Base-by-base conservation (phyloP, 2,888 invertebrate species). In the Aphrophora alni region DNA sequence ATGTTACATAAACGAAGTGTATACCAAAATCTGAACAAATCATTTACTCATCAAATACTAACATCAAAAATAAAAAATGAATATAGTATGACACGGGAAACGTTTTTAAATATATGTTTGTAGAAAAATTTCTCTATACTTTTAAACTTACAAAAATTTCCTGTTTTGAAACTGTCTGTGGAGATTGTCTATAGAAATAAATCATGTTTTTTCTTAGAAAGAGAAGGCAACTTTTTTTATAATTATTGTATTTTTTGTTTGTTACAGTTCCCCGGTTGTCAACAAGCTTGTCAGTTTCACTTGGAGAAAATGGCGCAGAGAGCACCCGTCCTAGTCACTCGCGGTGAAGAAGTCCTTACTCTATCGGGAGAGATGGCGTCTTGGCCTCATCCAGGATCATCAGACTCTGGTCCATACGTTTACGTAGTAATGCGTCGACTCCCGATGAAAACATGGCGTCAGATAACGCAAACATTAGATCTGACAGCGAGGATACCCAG, bases 211-310 rank as follows among this genome's bases (percentile, higher is more conserved):
- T n/a, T n/a, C n/a, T n/a, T n/a, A n/a, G n/a, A n/a, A n/a, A n/a
- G n/a, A n/a, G n/a, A n/a, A n/a, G n/a, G n/a, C n/a, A n/a, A n/a
- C n/a, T n/a, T n/a, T n/a, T n/a, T n/a, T n/a, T n/a, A n/a, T n/a
- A n/a, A n/a, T n/a, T n/a, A n/a, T n/a, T n/a, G 8, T 33, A 8
- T 33, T 33, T 33, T 33, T 8, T 59, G 4, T n/a, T 90, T n/a
- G n/a, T n/a, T 89, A 79, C 91, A 93, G 93, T 93, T 93, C 87
- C 92, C 92, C 77, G 93, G 93, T 75, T 93, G 93, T 87, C 92
- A 93, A 88, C 92, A 93, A 85, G 93, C 93, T 33, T 93, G 93
- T 87, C 91, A 92, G 85, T 93, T 93, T 87, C 93, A 93, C 87
- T 90, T 90, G 73, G 92, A 92, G 88, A 90, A 91, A 69, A 88